Base-by-base conservation (phyloP, 1,140 invertebrate species). In the Drosophila gunungcola region DNA sequence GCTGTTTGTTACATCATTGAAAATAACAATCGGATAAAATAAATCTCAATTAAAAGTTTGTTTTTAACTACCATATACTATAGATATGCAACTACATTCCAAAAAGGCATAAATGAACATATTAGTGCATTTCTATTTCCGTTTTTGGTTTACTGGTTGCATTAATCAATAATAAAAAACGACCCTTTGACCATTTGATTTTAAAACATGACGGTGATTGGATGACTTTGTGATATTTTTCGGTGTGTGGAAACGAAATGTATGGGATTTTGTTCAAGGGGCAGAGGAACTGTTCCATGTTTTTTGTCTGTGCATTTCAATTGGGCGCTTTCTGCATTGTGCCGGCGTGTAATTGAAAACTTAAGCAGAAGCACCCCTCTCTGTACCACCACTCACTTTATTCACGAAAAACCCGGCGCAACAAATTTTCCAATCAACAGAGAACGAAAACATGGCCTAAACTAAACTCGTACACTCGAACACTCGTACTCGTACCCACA, bases 311-410 rank as follows among this genome's bases (percentile, higher is more conserved):
- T 38, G 64, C 83, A 88, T 86, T 86, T 86, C 83, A 86, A 86
- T 86, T 86, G 83, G 54, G 36, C 10, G 42, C 42, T 73, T 65
- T 73, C 67, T 62, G 78, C 65, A 86, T 82, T 86, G 83, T 82
- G 69, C 54, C 56, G 54, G 60, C 65, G 83, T 55, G 75, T 86
- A 86, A 86, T 86, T 86, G 83, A 86, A 86, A 86, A 86, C 84
- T 86, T 88, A 86, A 88, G 75, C 81, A 73, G 74, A 56, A 48
- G 27, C 51, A 10, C 9, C 25, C 56, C 16, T 12, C 49, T 11
- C 36, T 29, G 10, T 25, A 7, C 34, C 45, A 13, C 45, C 43
- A 5, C 13, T 41, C 32, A 41, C 13, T 54, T 38, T 42, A 56
- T 27, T 36, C 39, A 62, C 55, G 61, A 60, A 63, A 58, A 67